phyloP scores from a whole-genome alignment of 2,888 invertebrate species.

The Nomada fucata region DNA sequence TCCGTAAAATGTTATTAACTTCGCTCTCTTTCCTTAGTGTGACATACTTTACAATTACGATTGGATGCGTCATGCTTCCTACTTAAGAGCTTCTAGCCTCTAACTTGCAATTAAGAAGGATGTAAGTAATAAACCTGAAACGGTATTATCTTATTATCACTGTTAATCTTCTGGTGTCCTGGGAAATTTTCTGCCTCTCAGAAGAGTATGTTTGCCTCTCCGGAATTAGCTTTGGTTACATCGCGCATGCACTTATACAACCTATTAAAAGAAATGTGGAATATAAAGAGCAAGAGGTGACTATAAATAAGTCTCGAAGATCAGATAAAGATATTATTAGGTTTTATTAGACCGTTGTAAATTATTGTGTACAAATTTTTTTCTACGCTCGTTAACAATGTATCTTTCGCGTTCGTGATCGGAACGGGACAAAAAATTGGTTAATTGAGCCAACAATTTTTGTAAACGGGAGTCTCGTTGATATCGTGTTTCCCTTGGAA shows the following conservation, averaged over 20 bases:
- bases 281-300: too few species aligned
- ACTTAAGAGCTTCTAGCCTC: conserved; percentile 56
- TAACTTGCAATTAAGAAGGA: conserved; percentile 66
- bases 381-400: too few species aligned
- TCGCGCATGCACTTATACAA: too few species aligned
- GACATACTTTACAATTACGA: conserved; percentile 55
- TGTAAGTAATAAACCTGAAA: conserved; percentile 59
- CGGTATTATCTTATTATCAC: conserved; percentile 47
- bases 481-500: neutral
- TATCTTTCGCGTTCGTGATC: too few species aligned
- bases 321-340: too few species aligned
- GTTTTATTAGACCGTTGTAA: too few species aligned
- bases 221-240: too few species aligned
- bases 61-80: conserved; percentile 66
- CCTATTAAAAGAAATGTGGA: too few species aligned
- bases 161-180: conserved; percentile 14
- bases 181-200: neutral
- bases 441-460: neutral
- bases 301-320: too few species aligned
- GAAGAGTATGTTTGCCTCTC: too few species aligned
- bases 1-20: conserved; percentile 23
- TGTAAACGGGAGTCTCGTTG: neutral
- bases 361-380: too few species aligned
- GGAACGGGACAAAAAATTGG: neutral
- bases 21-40: conserved; percentile 32